A percentile compares a stretch with the other conserved stretches of the same genome.
Evolutionary conservation across 2,797 vertebrate genomes (phyloP).

Genomic region (Todus mexicanus): DNA sequence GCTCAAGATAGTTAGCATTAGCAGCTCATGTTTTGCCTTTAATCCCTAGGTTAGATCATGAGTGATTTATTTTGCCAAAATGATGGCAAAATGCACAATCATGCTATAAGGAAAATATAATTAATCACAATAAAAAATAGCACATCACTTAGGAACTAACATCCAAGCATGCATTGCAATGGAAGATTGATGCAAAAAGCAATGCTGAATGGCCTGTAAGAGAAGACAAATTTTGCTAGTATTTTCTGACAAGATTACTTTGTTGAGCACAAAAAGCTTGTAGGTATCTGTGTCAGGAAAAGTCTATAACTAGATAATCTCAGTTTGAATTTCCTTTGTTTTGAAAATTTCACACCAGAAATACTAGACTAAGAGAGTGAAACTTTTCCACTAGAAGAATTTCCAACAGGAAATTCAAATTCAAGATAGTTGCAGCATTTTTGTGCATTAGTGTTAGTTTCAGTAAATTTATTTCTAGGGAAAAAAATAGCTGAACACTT

Average conservation of each 20-base stretch:
- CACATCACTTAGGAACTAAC: background rate
- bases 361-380: background rate
- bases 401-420: background rate
- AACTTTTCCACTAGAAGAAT: background rate
- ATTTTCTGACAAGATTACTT: background rate
- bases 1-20: background rate
- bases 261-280: background rate
- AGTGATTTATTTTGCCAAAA: background rate
- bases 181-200: background rate
- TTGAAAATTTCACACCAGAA: background rate
- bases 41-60: background rate
- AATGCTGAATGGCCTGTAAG: background rate
- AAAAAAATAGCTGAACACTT: background rate
- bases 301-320: background rate
- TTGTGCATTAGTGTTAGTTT: background rate
- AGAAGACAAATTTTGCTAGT: background rate
- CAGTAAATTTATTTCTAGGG: background rate
- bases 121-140: background rate
- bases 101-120: background rate
- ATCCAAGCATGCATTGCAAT: background rate
- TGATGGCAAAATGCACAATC: background rate
- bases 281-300: background rate
- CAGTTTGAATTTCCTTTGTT: background rate
- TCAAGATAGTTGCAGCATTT: background rate
- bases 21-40: background rate